A percentile compares a stretch with the other conserved stretches of the same genome.
phyloP scores from a whole-genome alignment of 2,888 invertebrate genomes.

The Hypselothyrea guttata region DNA sequence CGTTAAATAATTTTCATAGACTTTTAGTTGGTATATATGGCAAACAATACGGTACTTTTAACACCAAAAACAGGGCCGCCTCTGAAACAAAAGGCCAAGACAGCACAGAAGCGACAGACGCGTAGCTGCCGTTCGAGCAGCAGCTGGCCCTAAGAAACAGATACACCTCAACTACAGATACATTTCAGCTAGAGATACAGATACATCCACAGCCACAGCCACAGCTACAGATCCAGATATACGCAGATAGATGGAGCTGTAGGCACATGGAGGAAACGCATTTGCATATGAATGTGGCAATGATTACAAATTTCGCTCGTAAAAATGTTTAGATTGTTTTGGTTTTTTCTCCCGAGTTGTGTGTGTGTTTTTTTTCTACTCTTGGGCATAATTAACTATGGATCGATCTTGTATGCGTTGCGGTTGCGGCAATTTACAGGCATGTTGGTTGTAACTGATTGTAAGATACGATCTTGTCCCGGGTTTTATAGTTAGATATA shows the following conservation, averaged over 20 bases:
- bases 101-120: slow-evolving; percentile 76
- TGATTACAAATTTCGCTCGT: slow-evolving; percentile 78
- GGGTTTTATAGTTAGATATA: slow-evolving; percentile 41
- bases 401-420: slow-evolving; percentile 63
- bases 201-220: not conserved
- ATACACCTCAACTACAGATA: slow-evolving; percentile 11
- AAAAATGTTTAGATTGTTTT: slow-evolving; percentile 69
- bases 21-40: slow-evolving; percentile 64
- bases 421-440: slow-evolving; percentile 68
- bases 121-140: slow-evolving; percentile 73
- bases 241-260: too few species aligned
- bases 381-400: slow-evolving; percentile 41
- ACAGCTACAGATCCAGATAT: slow-evolving; percentile 16
- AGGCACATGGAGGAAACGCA: slow-evolving; percentile 50
- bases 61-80: slow-evolving; percentile 62
- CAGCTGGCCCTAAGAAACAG: slow-evolving; percentile 52
- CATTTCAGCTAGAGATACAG: slow-evolving; percentile 18
- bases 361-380: slow-evolving; percentile 37
- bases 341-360: slow-evolving; percentile 42
- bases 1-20: slow-evolving; percentile 43
- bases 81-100: slow-evolving; percentile 64
- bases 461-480: slow-evolving; percentile 59
- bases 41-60: slow-evolving; percentile 77
- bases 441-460: slow-evolving; percentile 59
- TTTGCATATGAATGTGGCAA: slow-evolving; percentile 77